phyloP scores from a whole-genome alignment of 2,797 vertebrate genomes.

The Fringilla coelebs region DNA sequence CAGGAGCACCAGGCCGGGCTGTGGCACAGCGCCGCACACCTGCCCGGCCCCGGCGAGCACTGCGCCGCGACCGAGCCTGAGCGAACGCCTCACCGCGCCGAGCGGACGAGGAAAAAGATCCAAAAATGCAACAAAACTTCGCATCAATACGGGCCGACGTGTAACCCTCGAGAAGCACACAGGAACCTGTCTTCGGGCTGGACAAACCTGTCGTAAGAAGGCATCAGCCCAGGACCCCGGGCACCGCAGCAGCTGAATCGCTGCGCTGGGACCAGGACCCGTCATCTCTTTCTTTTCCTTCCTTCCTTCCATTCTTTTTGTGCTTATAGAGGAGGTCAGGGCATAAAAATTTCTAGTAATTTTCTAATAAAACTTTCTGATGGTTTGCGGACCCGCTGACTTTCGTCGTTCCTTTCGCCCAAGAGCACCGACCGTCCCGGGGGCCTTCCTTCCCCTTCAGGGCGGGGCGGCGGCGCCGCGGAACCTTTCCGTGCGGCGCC shows the following conservation, averaged over 20 bases:
- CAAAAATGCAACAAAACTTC: background rate
- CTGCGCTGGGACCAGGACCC: background rate
- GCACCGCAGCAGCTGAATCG: background rate
- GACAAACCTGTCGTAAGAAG: background rate
- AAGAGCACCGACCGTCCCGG: fast-evolving
- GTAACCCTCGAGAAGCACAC: background rate
- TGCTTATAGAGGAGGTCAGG: too few species aligned
- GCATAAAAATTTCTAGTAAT: background rate
- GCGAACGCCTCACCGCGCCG: background rate
- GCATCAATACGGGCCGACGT: background rate
- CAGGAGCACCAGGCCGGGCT: fast-evolving
- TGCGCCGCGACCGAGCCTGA: background rate
- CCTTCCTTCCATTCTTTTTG: too few species aligned
- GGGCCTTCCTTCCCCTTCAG: fast-evolving
- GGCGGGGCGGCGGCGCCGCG: background rate
- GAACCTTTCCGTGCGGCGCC: background rate
- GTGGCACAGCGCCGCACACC: background rate
- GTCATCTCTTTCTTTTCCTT: too few species aligned
- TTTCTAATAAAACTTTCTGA: background rate
- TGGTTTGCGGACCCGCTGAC: too few species aligned
- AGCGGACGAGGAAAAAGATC: background rate
- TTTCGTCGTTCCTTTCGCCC: fast-evolving
- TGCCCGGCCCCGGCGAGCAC: background rate
- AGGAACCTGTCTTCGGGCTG: background rate
- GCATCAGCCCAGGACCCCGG: background rate